Base-by-base conservation (phyloP, 2,113 vertebrate genomes). In the Pteruthius melanotis region DNA sequence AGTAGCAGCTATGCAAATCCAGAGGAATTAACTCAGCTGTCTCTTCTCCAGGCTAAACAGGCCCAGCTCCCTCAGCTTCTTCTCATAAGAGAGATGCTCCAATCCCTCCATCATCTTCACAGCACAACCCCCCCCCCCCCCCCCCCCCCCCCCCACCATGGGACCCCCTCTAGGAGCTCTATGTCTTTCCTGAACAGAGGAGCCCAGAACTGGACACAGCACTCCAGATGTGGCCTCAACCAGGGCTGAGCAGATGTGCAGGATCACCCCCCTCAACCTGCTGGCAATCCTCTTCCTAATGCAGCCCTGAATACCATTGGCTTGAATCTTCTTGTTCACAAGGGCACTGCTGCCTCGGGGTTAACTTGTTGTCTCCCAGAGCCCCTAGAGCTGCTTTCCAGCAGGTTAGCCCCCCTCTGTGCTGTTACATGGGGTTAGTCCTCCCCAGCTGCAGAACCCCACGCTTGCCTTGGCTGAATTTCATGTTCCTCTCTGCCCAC, bases 61-160 rank as follows among this genome's bases (percentile, higher is more conserved):
- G 23, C 45, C 39, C 28, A 75, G 23, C 39, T 75, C 23, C 10
- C 23, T 39, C 37, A 52, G 27, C 44, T 28, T 75, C 45, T 52
- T 45, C 53, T 66, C 6, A 1, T 5, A 44, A 39, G 23, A 49
- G 42, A 66, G 28, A 9, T 45, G 44, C 9, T 39, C 28, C 27
- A 26, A n/a, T 53, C 7, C 19, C n/a, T 39, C 59, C 44, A 82
- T 8, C 15, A 59, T 53, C 9, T 26, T 45, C 78, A 39, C 11
- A 82, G 52, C n/a, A n/a, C n/a, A n/a, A n/a, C n/a, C n/a, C n/a
- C n/a, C n/a, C n/a, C n/a, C n/a, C n/a, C n/a, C n/a, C n/a, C n/a
- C n/a, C n/a, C n/a, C n/a, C n/a, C n/a, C n/a, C n/a, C n/a, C n/a
- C 8, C 52, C 4, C 22, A 50, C 27, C 15, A 65, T 0, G 0